Conservation (phyloP, 2,113 vertebrate species). For the Pristiophorus japonicus region DNA sequence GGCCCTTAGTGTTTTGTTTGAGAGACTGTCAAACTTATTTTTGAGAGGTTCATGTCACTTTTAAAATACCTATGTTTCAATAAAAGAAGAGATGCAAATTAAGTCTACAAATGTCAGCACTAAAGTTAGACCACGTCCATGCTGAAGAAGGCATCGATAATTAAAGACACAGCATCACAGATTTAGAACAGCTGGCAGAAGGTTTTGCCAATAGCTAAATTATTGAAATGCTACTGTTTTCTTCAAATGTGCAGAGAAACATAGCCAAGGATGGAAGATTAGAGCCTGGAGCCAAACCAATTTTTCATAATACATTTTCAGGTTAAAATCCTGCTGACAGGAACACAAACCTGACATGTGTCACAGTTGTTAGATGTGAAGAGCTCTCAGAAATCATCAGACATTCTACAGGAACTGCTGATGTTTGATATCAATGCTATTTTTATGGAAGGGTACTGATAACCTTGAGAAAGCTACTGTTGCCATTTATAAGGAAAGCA, state of each 20-base stretch:
- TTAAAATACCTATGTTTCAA: not conserved
- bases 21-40: no score
- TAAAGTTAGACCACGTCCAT: not conserved
- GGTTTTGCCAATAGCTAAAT: not conserved
- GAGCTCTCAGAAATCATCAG: not conserved
- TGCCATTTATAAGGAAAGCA: not conserved
- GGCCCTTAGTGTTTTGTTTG: no score
- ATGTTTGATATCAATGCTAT: not conserved
- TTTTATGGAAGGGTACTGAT: conserved; percentile 1
- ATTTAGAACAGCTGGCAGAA: not conserved
- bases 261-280: not conserved
- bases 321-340: not conserved
- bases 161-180: not conserved
- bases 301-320: not conserved
- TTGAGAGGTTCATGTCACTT: not conserved
- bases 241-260: not conserved
- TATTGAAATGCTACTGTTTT: not conserved
- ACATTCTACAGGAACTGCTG: not conserved
- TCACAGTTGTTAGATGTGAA: not conserved
- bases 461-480: not conserved
- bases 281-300: not conserved
- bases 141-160: not conserved
- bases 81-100: not conserved
- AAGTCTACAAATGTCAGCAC: not conserved
- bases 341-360: not conserved